phyloP scores from a whole-genome alignment of 2,797 vertebrate genomes.

The Platalea minor region DNA sequence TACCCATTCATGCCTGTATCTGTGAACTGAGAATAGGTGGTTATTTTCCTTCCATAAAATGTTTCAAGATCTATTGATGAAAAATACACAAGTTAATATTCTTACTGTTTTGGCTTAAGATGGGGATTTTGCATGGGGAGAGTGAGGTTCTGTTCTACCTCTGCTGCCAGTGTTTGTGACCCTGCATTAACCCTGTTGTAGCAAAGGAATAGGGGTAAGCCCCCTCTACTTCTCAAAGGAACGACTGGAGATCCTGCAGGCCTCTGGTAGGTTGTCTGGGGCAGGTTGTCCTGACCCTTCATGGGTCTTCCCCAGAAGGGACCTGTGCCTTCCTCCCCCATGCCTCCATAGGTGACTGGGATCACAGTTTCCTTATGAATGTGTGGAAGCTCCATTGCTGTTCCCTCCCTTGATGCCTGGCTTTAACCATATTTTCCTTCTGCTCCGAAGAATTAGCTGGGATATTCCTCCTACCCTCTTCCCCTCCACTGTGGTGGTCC shows the following conservation, averaged over 20 bases:
- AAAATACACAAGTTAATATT: not conserved
- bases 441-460: not conserved
- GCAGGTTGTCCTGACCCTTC: not conserved
- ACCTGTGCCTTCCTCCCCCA: not conserved
- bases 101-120: not conserved
- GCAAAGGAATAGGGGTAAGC: not conserved
- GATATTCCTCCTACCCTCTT: not conserved
- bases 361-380: not conserved
- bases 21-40: not conserved
- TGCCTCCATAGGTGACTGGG: not conserved
- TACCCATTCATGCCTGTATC: not conserved
- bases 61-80: not conserved
- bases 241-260: not conserved
- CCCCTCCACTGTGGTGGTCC: not conserved
- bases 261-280: not conserved
- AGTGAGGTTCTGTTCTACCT: not conserved
- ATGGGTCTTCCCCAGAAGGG: not conserved
- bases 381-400: not conserved
- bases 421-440: not conserved
- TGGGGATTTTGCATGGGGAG: not conserved
- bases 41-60: not conserved
- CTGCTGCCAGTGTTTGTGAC: not conserved
- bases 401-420: not conserved
- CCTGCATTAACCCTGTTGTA: not conserved
- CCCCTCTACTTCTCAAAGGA: not conserved